These are phyloP conservation scores for Pelodiscus sinensis DNA, from an alignment of 2,113 vertebrate genomes.

Conservation along the genomic window DNA sequence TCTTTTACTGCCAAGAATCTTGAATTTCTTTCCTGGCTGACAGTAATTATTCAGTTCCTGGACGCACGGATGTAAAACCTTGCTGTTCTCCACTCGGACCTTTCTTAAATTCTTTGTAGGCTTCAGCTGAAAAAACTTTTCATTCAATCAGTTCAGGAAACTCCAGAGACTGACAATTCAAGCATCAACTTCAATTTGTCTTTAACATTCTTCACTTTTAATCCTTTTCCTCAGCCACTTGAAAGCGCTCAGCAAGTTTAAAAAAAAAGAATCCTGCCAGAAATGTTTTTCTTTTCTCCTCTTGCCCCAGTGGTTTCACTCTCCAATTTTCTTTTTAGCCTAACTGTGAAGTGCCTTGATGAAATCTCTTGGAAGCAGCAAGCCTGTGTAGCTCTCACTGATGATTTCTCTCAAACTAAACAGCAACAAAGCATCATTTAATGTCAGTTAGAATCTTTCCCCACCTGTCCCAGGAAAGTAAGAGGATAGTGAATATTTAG, in stretches of 20 bases:
- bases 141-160: slow-evolving; percentile 60
- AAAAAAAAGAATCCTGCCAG: background rate
- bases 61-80: slow-evolving; percentile 61
- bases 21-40: slow-evolving; percentile 60
- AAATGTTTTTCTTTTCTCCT: background rate
- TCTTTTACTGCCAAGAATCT: slow-evolving; percentile 50
- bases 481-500: background rate
- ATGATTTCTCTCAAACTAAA: background rate
- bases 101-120: slow-evolving; percentile 57
- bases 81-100: slow-evolving; percentile 57
- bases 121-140: slow-evolving; percentile 61
- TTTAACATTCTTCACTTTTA: slow-evolving; percentile 55
- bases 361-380: background rate
- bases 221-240: slow-evolving; percentile 32
- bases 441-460: background rate
- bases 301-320: background rate
- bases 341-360: slow-evolving; percentile 25
- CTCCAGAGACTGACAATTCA: slow-evolving; percentile 60
- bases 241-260: slow-evolving; percentile 32
- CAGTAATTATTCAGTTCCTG: slow-evolving; percentile 62
- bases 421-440: background rate
- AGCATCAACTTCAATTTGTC: slow-evolving; percentile 55
- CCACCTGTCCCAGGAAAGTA: background rate
- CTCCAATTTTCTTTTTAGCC: slow-evolving; percentile 16
- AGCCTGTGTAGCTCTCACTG: background rate